Evolutionary conservation across 2,797 vertebrate species (phyloP).

Genomic region (Sebastes matsubarae): DNA sequence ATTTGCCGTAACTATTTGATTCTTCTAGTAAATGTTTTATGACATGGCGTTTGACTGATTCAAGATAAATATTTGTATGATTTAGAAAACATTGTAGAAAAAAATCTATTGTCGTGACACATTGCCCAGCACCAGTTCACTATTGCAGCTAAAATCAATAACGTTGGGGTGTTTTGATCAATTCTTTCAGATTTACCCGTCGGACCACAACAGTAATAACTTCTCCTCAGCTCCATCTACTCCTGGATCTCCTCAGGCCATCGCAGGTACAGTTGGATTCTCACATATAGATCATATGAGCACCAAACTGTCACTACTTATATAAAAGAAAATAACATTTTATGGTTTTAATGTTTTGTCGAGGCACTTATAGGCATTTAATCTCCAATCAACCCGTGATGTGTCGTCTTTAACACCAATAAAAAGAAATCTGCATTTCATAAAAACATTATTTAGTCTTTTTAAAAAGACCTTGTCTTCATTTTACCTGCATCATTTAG

Average conservation of each 20-base stretch:
- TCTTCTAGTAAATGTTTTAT: not conserved
- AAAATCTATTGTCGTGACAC: not conserved
- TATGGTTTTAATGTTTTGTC: not conserved
- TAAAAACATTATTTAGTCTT: not conserved
- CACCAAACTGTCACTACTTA: not conserved
- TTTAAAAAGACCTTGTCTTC: not conserved
- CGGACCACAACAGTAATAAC: slow-evolving; percentile 98
- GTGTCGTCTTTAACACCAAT: not conserved
- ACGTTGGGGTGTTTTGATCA: slow-evolving; percentile 6
- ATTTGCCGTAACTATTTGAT: not conserved
- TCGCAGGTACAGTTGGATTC: slow-evolving; percentile 84
- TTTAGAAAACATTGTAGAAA: not conserved
- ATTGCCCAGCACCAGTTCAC: not conserved
- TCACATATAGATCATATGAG: not conserved
- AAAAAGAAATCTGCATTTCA: not conserved
- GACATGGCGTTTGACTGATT: not conserved
- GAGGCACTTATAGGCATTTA: not conserved
- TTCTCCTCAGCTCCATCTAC: slow-evolving; percentile 95
- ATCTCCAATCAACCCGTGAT: not conserved
- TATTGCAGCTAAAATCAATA: not conserved
- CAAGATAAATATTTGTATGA: not conserved
- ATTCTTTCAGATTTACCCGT: slow-evolving; percentile 92
- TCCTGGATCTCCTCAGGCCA: slow-evolving; percentile 95
- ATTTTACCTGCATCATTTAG: not conserved
- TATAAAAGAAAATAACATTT: not conserved